Evolutionary conservation across 1,140 invertebrate genomes (phyloP).

Genomic region (Carcinoscorpius rotundicauda): DNA sequence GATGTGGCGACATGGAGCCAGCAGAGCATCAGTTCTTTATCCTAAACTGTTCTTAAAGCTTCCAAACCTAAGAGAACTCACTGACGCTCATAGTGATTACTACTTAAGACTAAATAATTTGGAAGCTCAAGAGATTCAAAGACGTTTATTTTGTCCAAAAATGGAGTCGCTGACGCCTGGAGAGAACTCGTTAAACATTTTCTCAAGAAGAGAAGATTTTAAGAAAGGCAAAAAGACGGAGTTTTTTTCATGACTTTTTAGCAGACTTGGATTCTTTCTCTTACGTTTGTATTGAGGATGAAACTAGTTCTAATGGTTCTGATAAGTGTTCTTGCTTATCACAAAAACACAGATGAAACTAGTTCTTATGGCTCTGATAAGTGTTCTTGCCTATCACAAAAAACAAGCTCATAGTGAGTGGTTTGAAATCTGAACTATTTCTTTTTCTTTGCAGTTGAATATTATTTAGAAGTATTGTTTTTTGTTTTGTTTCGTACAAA

Average conservation of each 20-base stretch:
- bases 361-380: slow-evolving; percentile 14
- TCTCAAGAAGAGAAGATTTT: too few species aligned
- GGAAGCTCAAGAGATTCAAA: slow-evolving; percentile 25
- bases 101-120: slow-evolving; percentile 30
- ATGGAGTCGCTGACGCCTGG: slow-evolving; percentile 9
- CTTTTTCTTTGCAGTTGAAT: too few species aligned
- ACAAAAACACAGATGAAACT: slow-evolving; percentile 13
- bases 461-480: too few species aligned
- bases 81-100: slow-evolving; percentile 38
- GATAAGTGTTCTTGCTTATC: too few species aligned
- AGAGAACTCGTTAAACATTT: background rate
- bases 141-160: slow-evolving; percentile 23
- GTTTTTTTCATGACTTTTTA: slow-evolving; percentile 12
- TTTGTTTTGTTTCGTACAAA: too few species aligned
- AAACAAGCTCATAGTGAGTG: too few species aligned
- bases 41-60: slow-evolving; percentile 40
- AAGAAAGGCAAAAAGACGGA: background rate
- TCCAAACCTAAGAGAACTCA: slow-evolving; percentile 40
- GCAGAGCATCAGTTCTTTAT: slow-evolving; percentile 31
- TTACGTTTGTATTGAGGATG: slow-evolving; percentile 16
- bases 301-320: slow-evolving; percentile 18
- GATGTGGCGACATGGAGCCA: slow-evolving; percentile 33
- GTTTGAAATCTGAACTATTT: too few species aligned
- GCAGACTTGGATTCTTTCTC: slow-evolving; percentile 7
- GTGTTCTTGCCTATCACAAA: too few species aligned